Base-by-base conservation (phyloP, 2,888 invertebrate genomes). In the Mechanitis messenoides region DNA sequence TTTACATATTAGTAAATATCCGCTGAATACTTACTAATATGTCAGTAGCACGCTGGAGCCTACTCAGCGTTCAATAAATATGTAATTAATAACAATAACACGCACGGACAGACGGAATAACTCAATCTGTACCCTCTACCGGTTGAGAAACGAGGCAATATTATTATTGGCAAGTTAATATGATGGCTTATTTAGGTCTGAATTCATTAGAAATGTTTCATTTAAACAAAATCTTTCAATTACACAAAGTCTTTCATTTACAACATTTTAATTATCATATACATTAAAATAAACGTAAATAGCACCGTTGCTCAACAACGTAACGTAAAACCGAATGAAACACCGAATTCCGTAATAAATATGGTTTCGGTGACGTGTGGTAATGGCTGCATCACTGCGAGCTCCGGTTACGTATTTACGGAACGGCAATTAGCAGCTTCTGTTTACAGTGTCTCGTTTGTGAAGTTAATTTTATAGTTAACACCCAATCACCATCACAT, bases 51-150 rank as follows among this genome's bases (percentile, higher is more conserved):
- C 7, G 31, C 28, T 38, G 28, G 9, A 28, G 20, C 35, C 53
- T 42, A 53, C 50, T 50, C 55, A 33, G 68, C 72, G 68, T 66
- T 72, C 77, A 83, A 84, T 84, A 81, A 83, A 84, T 81, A 78
- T 68, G 75, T 83, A 83, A 84, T 83, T 83, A 84, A 84, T 84
- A 82, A 80, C 79, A 83, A 83, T 83, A 78, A 80, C 76, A 66
- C 71, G 64, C 62, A 72, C 74, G 64, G 75, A 76, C 76, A 71
- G 72, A 72, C 74, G 74, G 71, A 74, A 76, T 79, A 75, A 77
- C 77, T 79, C 79, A 83, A 84, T 82, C 81, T 74, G 68, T 46
- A 71, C 71, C 66, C 64, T 60, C 64, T 4, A 63, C 62, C 55
- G 62, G 62, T 63, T 53, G 59, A 59, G 56, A 57, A 61, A 57